Base-by-base conservation (phyloP, 2,888 invertebrate species). In the Xestia c-nigrum region DNA sequence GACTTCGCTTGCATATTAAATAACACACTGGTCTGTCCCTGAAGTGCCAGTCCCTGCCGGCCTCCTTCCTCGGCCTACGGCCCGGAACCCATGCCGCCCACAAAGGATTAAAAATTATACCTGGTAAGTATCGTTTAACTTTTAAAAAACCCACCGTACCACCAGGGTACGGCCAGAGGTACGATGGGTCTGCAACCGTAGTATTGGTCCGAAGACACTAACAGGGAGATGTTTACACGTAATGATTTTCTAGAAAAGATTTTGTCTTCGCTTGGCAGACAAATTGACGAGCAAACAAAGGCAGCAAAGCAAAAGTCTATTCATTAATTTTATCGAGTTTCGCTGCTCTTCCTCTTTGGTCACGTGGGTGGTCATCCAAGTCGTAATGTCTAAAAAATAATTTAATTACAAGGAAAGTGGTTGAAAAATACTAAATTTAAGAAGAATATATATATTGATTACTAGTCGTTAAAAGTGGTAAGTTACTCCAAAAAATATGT, bases 281-380 rank as follows among this genome's bases (percentile, higher is more conserved):
- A 59, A 76, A 50, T 59, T 46, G n/a, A 38, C 47, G 6, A 52
- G 5, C 19, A 46, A 46, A 16, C n/a, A 57, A 52, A 9, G 57
- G 19, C 19, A 47, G 24, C 46, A 16, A 71, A 24, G 14, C 40
- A 52, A 19, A 31, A 7, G 57, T 31, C 40, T 6, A 40, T 7
- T 40, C 31, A 7, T 40, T 40, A 40, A 40, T 40, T 31, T 31
- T 7, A 40, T 21, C 40, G n/a, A 16, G 24, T n/a, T 10, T 14
- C 14, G 14, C 47, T 61, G 24, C 46, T 50, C n/a, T 57, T 14
- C 46, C 5, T n/a, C 9, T 47, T 70, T 55, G n/a, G 61, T 70
- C 52, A 77, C 78, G 61, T 31, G 55, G 46, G 31, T 72, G 46
- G 31, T 72, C 19, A 14, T n/a, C 31, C 0, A 55, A n/a, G 9